Conservation (phyloP, 2,113 vertebrate species). For the Empidonax traillii region DNA sequence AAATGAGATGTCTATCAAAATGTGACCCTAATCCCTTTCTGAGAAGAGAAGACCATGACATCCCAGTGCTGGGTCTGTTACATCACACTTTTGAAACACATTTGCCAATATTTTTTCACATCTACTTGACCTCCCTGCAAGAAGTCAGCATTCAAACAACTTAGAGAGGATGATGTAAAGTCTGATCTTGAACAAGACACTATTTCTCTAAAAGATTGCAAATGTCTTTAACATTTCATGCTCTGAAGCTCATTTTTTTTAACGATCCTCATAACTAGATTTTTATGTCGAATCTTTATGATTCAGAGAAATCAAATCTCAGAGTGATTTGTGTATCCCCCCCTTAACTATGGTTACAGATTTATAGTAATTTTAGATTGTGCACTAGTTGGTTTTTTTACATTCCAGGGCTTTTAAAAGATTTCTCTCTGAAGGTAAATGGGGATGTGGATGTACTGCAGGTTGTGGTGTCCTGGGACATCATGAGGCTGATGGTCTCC, state of each 20-base stretch:
- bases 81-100: background rate
- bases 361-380: background rate
- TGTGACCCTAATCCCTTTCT: background rate
- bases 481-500: background rate
- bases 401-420: background rate
- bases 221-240: constrained; percentile 34
- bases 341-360: background rate
- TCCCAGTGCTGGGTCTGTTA: background rate
- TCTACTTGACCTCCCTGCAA: background rate
- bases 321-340: background rate
- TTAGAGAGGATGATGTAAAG: constrained; percentile 12
- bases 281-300: constrained; percentile 51
- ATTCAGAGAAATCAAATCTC: constrained; percentile 43
- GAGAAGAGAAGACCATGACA: background rate
- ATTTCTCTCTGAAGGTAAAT: background rate
- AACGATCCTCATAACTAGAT: constrained; percentile 19
- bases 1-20: background rate
- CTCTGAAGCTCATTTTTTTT: constrained; percentile 31
- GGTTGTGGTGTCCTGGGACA: background rate
- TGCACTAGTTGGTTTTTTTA: background rate
- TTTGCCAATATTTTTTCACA: background rate
- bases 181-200: background rate
- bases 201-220: constrained; percentile 18
- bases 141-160: background rate
- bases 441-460: background rate